Conservation (phyloP, 2,113 vertebrate genomes). For the Xenopus tropicalis region UCB_Xtro_10.0 CM004449.2:42888501-42889000, state of each 20-base stretch:
- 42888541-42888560: constrained; percentile 32
- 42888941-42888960: too few relatives aligned
- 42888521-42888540: constrained; percentile 41
- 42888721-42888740: constrained; percentile 34
- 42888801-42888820: not conserved
- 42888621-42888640: constrained; percentile 42
- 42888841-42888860: not conserved
- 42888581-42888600: constrained; percentile 37
- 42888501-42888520: constrained; percentile 42
- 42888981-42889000: too few relatives aligned
- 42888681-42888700: constrained; percentile 12
- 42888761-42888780: not conserved
- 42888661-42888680: constrained; percentile 23
- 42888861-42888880: not conserved
- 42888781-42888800: not conserved
- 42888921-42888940: too few relatives aligned
- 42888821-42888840: not conserved
- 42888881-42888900: too few relatives aligned
- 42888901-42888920: too few relatives aligned
- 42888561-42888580: constrained; percentile 39
- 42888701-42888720: constrained; percentile 22
- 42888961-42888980: too few relatives aligned
- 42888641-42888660: constrained; percentile 38
- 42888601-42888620: constrained; percentile 42
- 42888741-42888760: constrained; percentile 10